Conservation (phyloP, 92 coral and sea anemone species). For the Desmophyllum pertusum region DNA sequence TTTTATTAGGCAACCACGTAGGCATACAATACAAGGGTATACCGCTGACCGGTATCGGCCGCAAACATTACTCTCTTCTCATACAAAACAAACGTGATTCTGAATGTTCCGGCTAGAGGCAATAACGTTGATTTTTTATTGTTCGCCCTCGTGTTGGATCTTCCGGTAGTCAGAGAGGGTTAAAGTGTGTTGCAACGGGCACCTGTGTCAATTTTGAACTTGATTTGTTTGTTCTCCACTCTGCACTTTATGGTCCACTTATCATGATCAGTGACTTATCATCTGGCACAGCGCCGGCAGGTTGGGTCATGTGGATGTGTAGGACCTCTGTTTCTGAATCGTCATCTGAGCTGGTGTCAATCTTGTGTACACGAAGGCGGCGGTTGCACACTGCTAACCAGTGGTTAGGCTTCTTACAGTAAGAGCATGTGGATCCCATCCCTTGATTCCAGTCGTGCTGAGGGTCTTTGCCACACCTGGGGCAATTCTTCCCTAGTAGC, state of each 20-base stretch:
- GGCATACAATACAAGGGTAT: too few relatives aligned
- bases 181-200: too few relatives aligned
- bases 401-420: slow-evolving; percentile 44
- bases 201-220: slow-evolving; percentile 47
- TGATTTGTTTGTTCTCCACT: slow-evolving; percentile 31
- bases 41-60: too few relatives aligned
- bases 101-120: too few relatives aligned
- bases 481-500: neutral
- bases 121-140: too few relatives aligned
- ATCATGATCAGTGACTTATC: slow-evolving; percentile 36
- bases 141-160: too few relatives aligned
- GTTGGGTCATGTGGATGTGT: slow-evolving; percentile 28
- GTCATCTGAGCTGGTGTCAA: slow-evolving; percentile 16
- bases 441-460: slow-evolving; percentile 56
- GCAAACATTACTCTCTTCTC: too few relatives aligned
- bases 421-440: slow-evolving; percentile 48
- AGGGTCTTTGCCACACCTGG: slow-evolving; percentile 41
- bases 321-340: slow-evolving; percentile 28
- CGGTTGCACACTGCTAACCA: slow-evolving; percentile 39
- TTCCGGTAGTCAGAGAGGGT: too few relatives aligned
- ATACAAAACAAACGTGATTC: too few relatives aligned
- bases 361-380: slow-evolving; percentile 14
- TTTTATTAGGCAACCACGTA: too few relatives aligned
- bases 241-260: slow-evolving; percentile 31
- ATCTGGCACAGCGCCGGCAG: neutral